Evolutionary conservation across 2,113 vertebrate species (phyloP), one percentile per base, ranked within the genome.

Genomic region (Tapirus terrestris): DNA sequence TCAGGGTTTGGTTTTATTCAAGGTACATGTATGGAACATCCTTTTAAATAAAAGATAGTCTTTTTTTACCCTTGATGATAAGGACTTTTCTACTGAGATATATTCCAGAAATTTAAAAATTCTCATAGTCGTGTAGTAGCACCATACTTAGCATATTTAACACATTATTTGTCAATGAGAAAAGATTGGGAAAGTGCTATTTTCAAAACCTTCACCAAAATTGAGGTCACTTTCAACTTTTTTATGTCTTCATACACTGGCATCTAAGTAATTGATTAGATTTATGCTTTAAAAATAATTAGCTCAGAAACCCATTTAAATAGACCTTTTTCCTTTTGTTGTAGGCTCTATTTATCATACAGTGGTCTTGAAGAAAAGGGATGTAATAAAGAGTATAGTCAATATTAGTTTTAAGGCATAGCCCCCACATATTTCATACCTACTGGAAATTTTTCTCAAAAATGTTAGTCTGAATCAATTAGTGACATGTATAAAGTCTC

Each of bases 161-260:
- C 48, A 89, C 3, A 2, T 95, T 70, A 25, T 73, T 94, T 96
- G 43, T 25, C 70, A 90, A 10, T 93, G 58, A 94, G 51, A 88
- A 92, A 85, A 70, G n/a, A 82, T 86, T 82, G 33, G 39, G n/a
- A 3, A 91, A 36, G 31, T 58, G 8, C 45, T 89, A 9, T 87
- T 95, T 96, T 96, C 9, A 83, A 75, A 92, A 84, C 36, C 61
- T 82, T 79, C 14, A 87, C 14, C 94, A 73, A 82, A 86, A 88
- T 56, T 92, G n/a, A 86, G 51, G 29, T 58, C 39, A 77, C 63
- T 97, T 91, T 91, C 21, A 91, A 1, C 23, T 65, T 89, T 56
- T 92, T 70, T 36, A 96, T 27, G 65, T 91, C 29, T 93, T 96
- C 76, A 61, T 91, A 45, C 23, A 60, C 13, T 73, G 43, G 2